These are phyloP conservation scores for Perdita meconis DNA, from an alignment of 2,888 invertebrate genomes.

Conservation along the genomic window DNA sequence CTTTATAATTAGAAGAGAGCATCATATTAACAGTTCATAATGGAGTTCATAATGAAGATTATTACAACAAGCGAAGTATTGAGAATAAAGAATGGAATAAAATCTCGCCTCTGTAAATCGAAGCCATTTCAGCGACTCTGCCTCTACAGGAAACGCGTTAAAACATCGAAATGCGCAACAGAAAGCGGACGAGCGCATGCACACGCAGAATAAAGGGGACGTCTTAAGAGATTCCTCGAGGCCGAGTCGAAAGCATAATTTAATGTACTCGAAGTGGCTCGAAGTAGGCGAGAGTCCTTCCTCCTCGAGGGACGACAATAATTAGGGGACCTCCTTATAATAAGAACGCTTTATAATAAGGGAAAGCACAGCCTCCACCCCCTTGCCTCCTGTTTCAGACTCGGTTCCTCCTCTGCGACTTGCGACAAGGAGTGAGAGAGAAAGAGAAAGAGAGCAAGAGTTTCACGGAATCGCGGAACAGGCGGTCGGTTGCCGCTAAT, in stretches of 20 bases:
- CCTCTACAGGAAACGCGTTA: no score
- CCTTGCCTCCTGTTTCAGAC: conserved; percentile 40
- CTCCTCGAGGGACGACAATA: conserved; percentile 67
- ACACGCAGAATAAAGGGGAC: conserved; percentile 11
- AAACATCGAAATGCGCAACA: not conserved
- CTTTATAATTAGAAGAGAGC: no score
- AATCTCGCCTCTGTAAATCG: no score
- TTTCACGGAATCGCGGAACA: conserved; percentile 50
- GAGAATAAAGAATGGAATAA: no score
- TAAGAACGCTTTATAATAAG: conserved; percentile 69
- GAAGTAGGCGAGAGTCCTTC: conserved; percentile 56
- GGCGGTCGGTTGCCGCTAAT: conserved; percentile 69
- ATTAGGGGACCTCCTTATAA: conserved; percentile 70
- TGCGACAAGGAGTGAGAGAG: conserved; percentile 15
- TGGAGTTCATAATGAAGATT: no score
- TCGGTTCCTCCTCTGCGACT: conserved; percentile 10
- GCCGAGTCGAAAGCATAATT: conserved; percentile 56
- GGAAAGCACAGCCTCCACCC: conserved; percentile 40
- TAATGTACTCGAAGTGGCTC: conserved; percentile 64
- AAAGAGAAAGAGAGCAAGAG: no score
- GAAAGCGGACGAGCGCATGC: not conserved
- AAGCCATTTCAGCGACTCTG: no score
- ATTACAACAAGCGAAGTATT: no score
- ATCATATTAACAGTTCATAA: no score
- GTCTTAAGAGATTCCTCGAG: conserved; percentile 36